These are phyloP conservation scores for Capitella teleta DNA, from an alignment of 1,140 invertebrate genomes.

Conservation along the genomic window DNA sequence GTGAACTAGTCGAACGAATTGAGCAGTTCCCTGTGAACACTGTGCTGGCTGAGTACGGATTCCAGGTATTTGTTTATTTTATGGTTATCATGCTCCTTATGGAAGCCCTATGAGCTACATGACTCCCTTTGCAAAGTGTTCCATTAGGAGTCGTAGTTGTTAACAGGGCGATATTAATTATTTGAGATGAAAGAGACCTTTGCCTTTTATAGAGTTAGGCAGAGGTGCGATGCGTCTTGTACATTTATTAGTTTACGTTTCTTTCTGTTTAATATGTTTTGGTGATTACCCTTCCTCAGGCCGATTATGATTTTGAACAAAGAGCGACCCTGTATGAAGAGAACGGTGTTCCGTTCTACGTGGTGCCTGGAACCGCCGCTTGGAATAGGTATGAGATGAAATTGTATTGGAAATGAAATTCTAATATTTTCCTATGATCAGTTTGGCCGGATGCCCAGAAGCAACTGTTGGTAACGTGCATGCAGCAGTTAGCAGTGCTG, in stretches of 20 bases:
- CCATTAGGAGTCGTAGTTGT: no score
- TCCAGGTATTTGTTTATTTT: constrained; percentile 45
- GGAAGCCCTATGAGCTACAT: no score
- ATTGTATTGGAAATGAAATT: background rate
- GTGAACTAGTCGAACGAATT: constrained; percentile 20
- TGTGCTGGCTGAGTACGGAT: constrained; percentile 55
- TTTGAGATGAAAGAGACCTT: no score
- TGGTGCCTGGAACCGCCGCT: constrained; percentile 55
- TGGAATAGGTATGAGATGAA: constrained; percentile 47
- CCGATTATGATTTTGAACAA: constrained; percentile 54
- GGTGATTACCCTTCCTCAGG: constrained; percentile 48
- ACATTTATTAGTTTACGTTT: no score
- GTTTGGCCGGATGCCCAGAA: constrained; percentile 54
- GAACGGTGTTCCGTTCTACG: constrained; percentile 47
- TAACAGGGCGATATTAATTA: no score
- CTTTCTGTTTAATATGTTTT: no score
- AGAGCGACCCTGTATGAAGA: constrained; percentile 44
- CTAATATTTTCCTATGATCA: constrained; percentile 19
- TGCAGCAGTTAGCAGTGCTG: constrained; percentile 49
- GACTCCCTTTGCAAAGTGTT: no score
- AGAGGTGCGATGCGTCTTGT: no score
- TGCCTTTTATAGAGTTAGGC: no score
- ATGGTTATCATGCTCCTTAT: no score
- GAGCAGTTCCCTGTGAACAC: constrained; percentile 48
- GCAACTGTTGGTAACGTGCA: constrained; percentile 53